phyloP scores from a whole-genome alignment of 2,888 invertebrate species.

The Leucoma salicis region DNA sequence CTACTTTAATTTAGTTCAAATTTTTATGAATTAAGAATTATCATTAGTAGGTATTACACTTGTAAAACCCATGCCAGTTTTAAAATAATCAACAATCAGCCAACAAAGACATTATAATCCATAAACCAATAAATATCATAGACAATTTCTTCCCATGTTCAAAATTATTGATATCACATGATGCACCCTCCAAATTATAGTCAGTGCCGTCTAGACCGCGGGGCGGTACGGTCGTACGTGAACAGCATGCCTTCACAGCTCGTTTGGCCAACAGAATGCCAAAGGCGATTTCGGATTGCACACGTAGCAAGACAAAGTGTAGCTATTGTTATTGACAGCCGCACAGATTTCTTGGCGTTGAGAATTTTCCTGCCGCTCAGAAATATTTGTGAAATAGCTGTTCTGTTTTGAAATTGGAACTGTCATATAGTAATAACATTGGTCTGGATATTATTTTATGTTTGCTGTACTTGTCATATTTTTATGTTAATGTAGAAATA shows the following conservation, averaged over 20 bases:
- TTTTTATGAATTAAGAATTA: no score
- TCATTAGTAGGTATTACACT: no score
- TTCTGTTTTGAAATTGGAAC: conserved; percentile 1
- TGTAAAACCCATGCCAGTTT: no score
- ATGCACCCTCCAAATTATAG: conserved; percentile 35
- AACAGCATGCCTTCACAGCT: conserved; percentile 51
- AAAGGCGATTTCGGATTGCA: conserved; percentile 55
- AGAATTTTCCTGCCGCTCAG: neutral
- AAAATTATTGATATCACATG: conserved; percentile 38
- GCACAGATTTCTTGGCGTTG: conserved; percentile 40
- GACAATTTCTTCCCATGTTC: conserved; percentile 15
- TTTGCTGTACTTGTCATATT: no score
- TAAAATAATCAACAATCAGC: no score
- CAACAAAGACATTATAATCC: neutral
- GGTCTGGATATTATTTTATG: conserved; percentile 11
- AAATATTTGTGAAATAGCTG: neutral
- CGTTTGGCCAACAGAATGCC: conserved; percentile 55
- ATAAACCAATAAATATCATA: conserved; percentile 8
- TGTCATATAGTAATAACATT: neutral
- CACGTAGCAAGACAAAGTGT: conserved; percentile 58
- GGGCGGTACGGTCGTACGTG: conserved; percentile 54
- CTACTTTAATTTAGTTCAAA: no score
- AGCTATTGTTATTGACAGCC: conserved; percentile 48
- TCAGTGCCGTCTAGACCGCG: conserved; percentile 36
- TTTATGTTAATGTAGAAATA: no score